Percentiles rank a stretch among this genome's conserved stretches.
Evolutionary conservation across 2,113 vertebrate genomes (phyloP).

Genomic region (Alces alces): DNA sequence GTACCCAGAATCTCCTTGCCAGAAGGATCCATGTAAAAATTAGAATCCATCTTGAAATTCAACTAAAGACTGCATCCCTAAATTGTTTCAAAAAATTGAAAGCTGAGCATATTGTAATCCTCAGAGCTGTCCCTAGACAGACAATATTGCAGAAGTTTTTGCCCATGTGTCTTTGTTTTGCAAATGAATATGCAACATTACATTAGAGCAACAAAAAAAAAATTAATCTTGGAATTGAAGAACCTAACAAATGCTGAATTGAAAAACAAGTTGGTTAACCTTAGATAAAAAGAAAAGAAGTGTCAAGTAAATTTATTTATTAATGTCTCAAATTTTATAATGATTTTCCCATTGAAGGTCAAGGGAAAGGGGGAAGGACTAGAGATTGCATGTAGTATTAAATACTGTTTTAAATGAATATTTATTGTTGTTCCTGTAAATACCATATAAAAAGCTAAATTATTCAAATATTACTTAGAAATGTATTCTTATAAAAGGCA

Average conservation of each 20-base stretch:
- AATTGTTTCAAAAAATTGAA: slow-evolving; percentile 73
- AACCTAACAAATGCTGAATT: slow-evolving; percentile 69
- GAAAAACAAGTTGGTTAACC: slow-evolving; percentile 69
- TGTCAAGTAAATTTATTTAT: slow-evolving; percentile 43
- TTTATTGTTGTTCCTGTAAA: slow-evolving; percentile 51
- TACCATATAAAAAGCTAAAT: slow-evolving; percentile 57
- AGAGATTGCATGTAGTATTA: not conserved
- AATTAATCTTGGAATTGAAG: slow-evolving; percentile 70
- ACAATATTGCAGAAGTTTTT: slow-evolving; percentile 77
- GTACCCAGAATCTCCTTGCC: slow-evolving; percentile 71
- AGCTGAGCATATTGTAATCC: slow-evolving; percentile 76
- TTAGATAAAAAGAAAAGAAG: slow-evolving; percentile 52
- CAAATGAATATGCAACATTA: slow-evolving; percentile 77
- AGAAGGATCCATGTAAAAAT: slow-evolving; percentile 72
- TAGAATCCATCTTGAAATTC: slow-evolving; percentile 75
- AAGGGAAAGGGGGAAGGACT: not conserved
- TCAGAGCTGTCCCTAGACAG: slow-evolving; percentile 77
- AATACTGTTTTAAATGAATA: slow-evolving; percentile 45
- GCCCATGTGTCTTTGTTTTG: slow-evolving; percentile 78
- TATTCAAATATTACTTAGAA: slow-evolving; percentile 65
- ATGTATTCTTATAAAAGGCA: slow-evolving; percentile 53
- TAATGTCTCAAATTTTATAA: slow-evolving; percentile 42
- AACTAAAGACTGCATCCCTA: slow-evolving; percentile 65
- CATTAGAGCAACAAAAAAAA: slow-evolving; percentile 73
- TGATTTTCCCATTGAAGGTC: not conserved